Evolutionary conservation across 1,140 invertebrate genomes (phyloP).

Genomic region (Pseudachorutes palmiensis): DNA sequence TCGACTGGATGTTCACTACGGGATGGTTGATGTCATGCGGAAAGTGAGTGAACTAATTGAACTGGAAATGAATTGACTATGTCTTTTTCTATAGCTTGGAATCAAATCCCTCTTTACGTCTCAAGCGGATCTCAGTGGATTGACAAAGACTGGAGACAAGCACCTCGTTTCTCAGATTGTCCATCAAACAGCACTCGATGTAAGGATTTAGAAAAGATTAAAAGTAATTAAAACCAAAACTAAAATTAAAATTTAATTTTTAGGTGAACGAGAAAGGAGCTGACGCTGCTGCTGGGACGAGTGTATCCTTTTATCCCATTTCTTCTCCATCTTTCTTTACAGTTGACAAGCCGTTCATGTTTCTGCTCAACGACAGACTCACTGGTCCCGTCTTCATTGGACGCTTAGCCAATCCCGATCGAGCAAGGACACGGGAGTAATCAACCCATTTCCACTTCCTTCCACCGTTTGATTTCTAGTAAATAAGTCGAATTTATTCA

Average conservation of each 20-base stretch:
- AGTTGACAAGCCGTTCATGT: conserved; percentile 26
- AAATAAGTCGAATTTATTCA: too few species aligned
- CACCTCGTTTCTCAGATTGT: conserved; percentile 22
- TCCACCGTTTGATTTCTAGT: too few species aligned
- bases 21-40: conserved; percentile 16
- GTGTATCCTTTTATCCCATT: conserved; percentile 25
- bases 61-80: too few species aligned
- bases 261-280: conserved; percentile 28
- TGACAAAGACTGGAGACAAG: conserved; percentile 5
- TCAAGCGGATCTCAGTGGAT: conserved; percentile 16
- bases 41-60: too few species aligned
- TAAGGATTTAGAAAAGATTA: conserved; percentile 1
- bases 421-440: too few species aligned
- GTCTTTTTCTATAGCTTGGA: conserved; percentile 23
- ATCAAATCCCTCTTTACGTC: conserved; percentile 17
- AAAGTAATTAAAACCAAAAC: background rate
- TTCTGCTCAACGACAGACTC: conserved; percentile 25
- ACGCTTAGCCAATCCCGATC: conserved; percentile 23
- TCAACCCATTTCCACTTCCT: too few species aligned
- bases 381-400: conserved; percentile 30
- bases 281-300: conserved; percentile 18
- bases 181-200: conserved; percentile 24
- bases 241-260: background rate
- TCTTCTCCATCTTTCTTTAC: conserved; percentile 27
- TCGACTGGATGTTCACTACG: conserved; percentile 19